Base-by-base conservation (phyloP, 1,140 invertebrate species). In the Aradophagus sp. region DNA sequence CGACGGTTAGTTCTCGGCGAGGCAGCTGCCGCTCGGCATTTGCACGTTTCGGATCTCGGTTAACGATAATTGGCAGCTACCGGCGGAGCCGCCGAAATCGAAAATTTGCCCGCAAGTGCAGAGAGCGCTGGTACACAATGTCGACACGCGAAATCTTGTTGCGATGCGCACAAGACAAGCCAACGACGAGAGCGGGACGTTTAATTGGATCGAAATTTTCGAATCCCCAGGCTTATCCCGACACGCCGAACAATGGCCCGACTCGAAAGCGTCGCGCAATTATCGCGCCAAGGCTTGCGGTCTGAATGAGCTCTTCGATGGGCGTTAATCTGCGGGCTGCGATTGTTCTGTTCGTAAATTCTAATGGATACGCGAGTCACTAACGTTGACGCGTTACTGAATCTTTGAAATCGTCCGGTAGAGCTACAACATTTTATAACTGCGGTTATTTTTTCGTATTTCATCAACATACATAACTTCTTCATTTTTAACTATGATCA, bases 31-130 rank as follows among this genome's bases (percentile, higher is more conserved):
- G 52, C 52, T 32, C 47, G 34, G 45, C 42, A 41, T 53, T 72
- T 62, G 62, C 61, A 71, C 77, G 58, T 76, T 80, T 80, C 72
- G 77, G 70, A 61, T 80, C 80, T 80, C 70, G 75, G 76, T 81
- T 82, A 81, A 79, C 75, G 77, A 80, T 82, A 82, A 82, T 82
- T 81, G 80, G 71, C 74, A 73, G 77, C 78, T 80, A 82, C 77
- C 53, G 63, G 67, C 48, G 42, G 52, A 75, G 65, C 70, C 63
- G 52, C 23, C 63, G 32, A 44, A 47, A 69, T 61, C 66, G 56
- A 55, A 69, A 69, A 62, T 61, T 69, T 61, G 42, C 53, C 47
- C 53, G 65, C 66, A 42, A 48, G 35, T 14, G 34, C 27, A 23
- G 14, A 27, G 44, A 11, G 11, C 42, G 12, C 31, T 32, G 29